Base-by-base conservation (phyloP, 2,888 invertebrate genomes). In the Microctonus brassicae region DNA sequence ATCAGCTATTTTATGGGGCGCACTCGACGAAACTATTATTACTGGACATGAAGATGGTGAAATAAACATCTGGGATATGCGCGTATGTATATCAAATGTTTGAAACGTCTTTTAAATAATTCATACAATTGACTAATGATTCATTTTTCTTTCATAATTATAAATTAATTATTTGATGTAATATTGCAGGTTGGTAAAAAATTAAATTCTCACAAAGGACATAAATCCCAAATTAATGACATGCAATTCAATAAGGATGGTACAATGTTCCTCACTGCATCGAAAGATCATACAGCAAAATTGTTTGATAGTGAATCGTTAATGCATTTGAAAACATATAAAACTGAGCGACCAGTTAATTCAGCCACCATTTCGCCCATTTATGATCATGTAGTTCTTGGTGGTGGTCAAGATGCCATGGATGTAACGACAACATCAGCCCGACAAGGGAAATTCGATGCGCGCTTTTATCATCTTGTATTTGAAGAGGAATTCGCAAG, bases 381-480 rank as follows among this genome's bases (percentile, higher is more conserved):
- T 77, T 89, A 93, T 69, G 98, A 99, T 88, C 99, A 99, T 89
- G 99, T 99, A 6, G 95, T 98, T 1, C 90, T 99, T 57, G 99
- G 99, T 73, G 99, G 99, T 88, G 99, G 99, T 81, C 99, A 99
- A 89, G 99, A 99, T 88, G 99, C 99, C 70, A 98, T 98, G 96
- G 97, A 97, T 84, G 99, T 99, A 72, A 98, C 98, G 57, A 97
- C 97, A 1, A 98, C 98, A 0, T 96, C 97, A 0, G 93, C 97
- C 0, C 91, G 96, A 80, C 93, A 96, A 74, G 99, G 99, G 66
- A 99, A 99, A 90, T 99, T 99, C 87, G 99, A 99, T 87, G 97
- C 94, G 10, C 94, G 88, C 66, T 92, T 94, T 83, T 94, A 90
- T 86, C 93, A 94, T 72, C 57, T 77, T n/a, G 90, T 94, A 33